Evolutionary conservation across 2,113 vertebrate species (phyloP).

Genomic region (western clawed frog (Xenopus tropicalis)): UCB_Xtro_10.0 CM004446.2:95246001-95246500

Average conservation of each 20-base stretch:
- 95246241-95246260: conserved; percentile 65
- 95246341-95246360: conserved; percentile 70
- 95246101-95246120: too few relatives aligned
- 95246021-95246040: too few relatives aligned
- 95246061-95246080: too few relatives aligned
- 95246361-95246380: conserved; percentile 60
- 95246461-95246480: conserved; percentile 27
- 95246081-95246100: too few relatives aligned
- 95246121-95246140: not conserved
- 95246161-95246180: conserved; percentile 19
- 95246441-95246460: conserved; percentile 35
- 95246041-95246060: too few relatives aligned
- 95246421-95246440: conserved; percentile 42
- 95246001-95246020: too few relatives aligned
- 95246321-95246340: conserved; percentile 75
- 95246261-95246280: conserved; percentile 63
- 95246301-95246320: conserved; percentile 65
- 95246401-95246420: conserved; percentile 42
- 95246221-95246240: conserved; percentile 59
- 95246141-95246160: conserved; percentile 6
- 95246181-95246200: conserved; percentile 34
- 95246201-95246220: conserved; percentile 53
- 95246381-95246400: conserved; percentile 64
- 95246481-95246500: conserved; percentile 9
- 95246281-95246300: conserved; percentile 76